A percentile compares a stretch with the other conserved stretches of the same genome.
These are phyloP conservation scores for Nephrocerus scutellatus DNA, from an alignment of 2,888 invertebrate species.

Conservation along the genomic window DNA sequence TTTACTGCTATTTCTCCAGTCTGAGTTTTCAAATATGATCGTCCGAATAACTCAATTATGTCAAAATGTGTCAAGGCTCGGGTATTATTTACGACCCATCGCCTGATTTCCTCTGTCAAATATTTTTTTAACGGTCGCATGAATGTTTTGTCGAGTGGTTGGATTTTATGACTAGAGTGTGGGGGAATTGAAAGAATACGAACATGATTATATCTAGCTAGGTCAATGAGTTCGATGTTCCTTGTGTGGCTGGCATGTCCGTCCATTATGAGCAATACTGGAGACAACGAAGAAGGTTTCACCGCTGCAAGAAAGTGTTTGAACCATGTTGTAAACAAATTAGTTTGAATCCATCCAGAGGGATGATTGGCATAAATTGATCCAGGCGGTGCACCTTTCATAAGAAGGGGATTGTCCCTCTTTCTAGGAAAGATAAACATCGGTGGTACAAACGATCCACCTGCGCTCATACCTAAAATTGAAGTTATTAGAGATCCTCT, in stretches of 20 bases:
- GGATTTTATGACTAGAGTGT: conserved; percentile 17
- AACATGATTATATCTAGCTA: conserved; percentile 14
- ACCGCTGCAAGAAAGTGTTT: conserved; percentile 14
- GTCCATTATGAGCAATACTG: conserved; percentile 16
- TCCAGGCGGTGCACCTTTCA: too few species aligned
- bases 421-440: conserved; percentile 17
- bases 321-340: conserved; percentile 16
- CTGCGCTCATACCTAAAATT: conserved; percentile 15
- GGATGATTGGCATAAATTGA: conserved; percentile 13
- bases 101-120: conserved; percentile 13
- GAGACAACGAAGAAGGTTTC: conserved; percentile 13
- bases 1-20: conserved; percentile 14
- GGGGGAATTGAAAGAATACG: conserved; percentile 15
- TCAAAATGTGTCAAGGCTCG: conserved; percentile 13
- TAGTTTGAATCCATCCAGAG: conserved; percentile 14
- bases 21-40: conserved; percentile 10
- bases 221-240: conserved; percentile 16
- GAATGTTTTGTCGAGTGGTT: conserved; percentile 17
- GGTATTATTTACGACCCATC: conserved; percentile 13
- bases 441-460: conserved; percentile 10
- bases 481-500: conserved; percentile 11
- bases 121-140: conserved; percentile 18
- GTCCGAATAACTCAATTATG: conserved; percentile 15
- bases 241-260: conserved; percentile 17
- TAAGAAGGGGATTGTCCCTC: conserved; percentile 11